These are phyloP conservation scores for Pagetopsis macropterus DNA, from an alignment of 2,797 vertebrate genomes.

Conservation along the genomic window DNA sequence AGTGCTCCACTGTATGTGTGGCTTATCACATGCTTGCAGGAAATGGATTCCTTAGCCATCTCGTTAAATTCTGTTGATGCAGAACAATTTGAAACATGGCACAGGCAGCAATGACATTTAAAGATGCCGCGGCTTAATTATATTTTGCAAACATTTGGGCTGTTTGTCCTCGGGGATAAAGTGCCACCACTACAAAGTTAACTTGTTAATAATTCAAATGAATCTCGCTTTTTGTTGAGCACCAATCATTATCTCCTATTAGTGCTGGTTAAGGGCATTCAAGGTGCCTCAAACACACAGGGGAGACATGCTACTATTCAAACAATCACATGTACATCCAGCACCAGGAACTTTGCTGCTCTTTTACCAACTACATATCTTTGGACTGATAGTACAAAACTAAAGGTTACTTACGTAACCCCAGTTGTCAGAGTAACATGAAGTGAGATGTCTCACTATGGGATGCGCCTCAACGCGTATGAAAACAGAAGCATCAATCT, in stretches of 20 bases:
- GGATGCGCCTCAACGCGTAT: too few species aligned
- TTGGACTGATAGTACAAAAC: too few species aligned
- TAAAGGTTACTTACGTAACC: too few species aligned
- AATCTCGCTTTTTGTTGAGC: constrained; percentile 82
- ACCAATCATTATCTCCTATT: constrained; percentile 87
- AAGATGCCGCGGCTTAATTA: constrained; percentile 99
- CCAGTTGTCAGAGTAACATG: too few species aligned
- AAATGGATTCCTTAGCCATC: constrained; percentile 99
- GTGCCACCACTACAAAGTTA: constrained; percentile 99
- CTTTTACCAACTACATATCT: too few species aligned
- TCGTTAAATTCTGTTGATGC: constrained; percentile 99
- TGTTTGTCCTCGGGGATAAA: constrained; percentile 99
- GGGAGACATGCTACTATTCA: constrained; percentile 70
- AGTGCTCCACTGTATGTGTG: constrained; percentile 98
- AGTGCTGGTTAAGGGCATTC: constrained; percentile 84
- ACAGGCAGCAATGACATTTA: constrained; percentile 99
- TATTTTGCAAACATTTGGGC: constrained; percentile 99
- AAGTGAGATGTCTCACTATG: too few species aligned
- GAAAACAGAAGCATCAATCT: too few species aligned
- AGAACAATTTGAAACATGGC: constrained; percentile 99
- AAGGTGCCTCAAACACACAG: constrained; percentile 79
- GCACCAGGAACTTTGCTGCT: constrained; percentile 41
- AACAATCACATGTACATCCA: constrained; percentile 57
- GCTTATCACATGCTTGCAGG: constrained; percentile 99
- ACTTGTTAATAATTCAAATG: constrained; percentile 93